Conservation (phyloP, 2,888 invertebrate species). For the Pachydiplax longipennis region DNA sequence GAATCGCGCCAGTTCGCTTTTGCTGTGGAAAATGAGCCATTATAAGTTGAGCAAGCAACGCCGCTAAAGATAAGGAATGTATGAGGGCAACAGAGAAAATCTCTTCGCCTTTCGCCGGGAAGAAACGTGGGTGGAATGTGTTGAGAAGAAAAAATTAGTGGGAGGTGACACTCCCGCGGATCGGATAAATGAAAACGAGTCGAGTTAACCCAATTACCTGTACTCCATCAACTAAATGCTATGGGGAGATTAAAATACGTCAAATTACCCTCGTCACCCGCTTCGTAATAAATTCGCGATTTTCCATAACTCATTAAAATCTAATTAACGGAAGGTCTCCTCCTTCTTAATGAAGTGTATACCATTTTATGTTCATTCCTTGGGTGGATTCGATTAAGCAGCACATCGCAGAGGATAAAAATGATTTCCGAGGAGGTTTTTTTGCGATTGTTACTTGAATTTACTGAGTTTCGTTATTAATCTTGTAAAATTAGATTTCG, state of each 20-base stretch:
- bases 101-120: background rate
- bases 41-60: background rate
- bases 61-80: background rate
- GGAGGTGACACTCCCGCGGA: background rate
- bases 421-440: too few species aligned
- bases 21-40: background rate
- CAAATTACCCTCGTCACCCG: background rate
- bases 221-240: background rate
- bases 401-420: too few species aligned
- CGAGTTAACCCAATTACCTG: background rate
- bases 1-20: background rate
- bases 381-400: too few species aligned
- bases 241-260: background rate
- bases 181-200: background rate
- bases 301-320: too few species aligned
- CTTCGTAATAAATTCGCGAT: too few species aligned
- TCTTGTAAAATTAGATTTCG: too few species aligned
- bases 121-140: background rate
- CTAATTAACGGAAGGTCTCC: too few species aligned
- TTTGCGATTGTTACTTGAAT: too few species aligned
- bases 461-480: too few species aligned
- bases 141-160: background rate
- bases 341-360: too few species aligned
- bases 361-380: too few species aligned
- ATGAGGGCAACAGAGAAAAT: background rate